These are phyloP conservation scores for Cryptocephalus moraei DNA, from an alignment of 2,888 invertebrate genomes.

Conservation along the genomic window DNA sequence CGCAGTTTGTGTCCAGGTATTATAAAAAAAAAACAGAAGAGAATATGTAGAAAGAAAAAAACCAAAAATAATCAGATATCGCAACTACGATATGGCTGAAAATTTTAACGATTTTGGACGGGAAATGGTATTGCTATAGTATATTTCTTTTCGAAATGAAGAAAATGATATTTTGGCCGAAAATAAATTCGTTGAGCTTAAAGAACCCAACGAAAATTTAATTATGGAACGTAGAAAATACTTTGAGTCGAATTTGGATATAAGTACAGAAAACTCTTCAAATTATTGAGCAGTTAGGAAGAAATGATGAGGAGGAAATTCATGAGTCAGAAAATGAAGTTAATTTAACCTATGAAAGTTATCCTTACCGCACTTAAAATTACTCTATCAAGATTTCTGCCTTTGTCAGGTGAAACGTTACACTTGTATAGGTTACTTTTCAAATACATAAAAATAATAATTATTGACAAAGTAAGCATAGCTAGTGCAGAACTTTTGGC, in stretches of 20 bases:
- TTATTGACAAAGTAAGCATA: too few species aligned
- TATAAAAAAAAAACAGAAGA: slow-evolving; percentile 2
- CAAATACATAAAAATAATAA: too few species aligned
- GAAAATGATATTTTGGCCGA: slow-evolving; percentile 28
- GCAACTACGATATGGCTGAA: slow-evolving; percentile 28
- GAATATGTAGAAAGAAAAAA: slow-evolving; percentile 10
- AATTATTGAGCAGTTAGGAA: background rate
- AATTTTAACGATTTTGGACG: slow-evolving; percentile 27
- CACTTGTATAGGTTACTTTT: too few species aligned
- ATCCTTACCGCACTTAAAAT: too few species aligned
- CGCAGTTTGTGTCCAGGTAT: slow-evolving; percentile 32
- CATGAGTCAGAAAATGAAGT: too few species aligned
- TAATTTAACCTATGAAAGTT: too few species aligned
- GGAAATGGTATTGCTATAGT: slow-evolving; percentile 26
- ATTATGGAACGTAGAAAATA: background rate
- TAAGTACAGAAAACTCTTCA: background rate
- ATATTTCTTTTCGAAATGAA: slow-evolving; percentile 32
- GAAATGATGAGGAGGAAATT: too few species aligned
- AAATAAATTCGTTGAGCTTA: slow-evolving; percentile 5
- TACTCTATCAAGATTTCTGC: too few species aligned
- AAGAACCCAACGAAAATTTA: background rate
- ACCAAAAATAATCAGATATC: slow-evolving; percentile 27
- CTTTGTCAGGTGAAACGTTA: too few species aligned
- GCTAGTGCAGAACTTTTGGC: too few species aligned
- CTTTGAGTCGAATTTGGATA: background rate